These are phyloP conservation scores for Typhlichthys eigenmanni DNA, from an alignment of 2,797 vertebrate species.

Conservation along the genomic window DNA sequence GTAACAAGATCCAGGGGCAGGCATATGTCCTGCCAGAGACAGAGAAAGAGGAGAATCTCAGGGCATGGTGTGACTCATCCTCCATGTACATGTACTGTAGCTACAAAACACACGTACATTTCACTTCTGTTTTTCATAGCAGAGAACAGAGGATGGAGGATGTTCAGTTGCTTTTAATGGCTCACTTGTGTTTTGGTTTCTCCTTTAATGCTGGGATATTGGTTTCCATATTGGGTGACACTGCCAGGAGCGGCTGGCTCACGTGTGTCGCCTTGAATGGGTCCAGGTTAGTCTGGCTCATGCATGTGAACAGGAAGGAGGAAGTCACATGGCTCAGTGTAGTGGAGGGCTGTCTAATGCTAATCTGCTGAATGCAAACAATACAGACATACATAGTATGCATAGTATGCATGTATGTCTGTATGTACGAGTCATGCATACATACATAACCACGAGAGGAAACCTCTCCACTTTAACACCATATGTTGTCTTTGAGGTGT, in stretches of 20 bases:
- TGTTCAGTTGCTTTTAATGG: not conserved
- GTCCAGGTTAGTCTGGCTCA: constrained; percentile 8
- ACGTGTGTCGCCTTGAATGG: no score
- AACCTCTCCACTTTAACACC: constrained; percentile 13
- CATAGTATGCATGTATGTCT: no score
- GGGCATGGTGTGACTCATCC: constrained; percentile 5
- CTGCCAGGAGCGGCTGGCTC: no score
- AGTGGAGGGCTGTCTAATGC: constrained; percentile 17
- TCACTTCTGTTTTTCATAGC: constrained; percentile 11
- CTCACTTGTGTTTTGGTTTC: not conserved
- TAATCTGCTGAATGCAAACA: constrained; percentile 19
- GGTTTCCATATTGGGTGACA: no score
- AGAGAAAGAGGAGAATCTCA: not conserved
- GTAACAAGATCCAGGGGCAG: constrained; percentile 76
- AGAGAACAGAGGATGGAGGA: constrained; percentile 4
- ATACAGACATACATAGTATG: not conserved
- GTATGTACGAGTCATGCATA: not conserved
- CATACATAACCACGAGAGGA: not conserved
- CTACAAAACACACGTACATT: constrained; percentile 3
- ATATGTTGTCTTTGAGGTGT: constrained; percentile 32
- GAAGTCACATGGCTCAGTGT: constrained; percentile 45
- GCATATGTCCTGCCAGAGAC: constrained; percentile 60
- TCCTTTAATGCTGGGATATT: no score
- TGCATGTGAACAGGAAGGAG: constrained; percentile 54
- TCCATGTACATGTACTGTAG: not conserved